These are phyloP conservation scores for Drosophila biarmipes DNA, from an alignment of 1,140 invertebrate species.

Conservation along the genomic window DNA sequence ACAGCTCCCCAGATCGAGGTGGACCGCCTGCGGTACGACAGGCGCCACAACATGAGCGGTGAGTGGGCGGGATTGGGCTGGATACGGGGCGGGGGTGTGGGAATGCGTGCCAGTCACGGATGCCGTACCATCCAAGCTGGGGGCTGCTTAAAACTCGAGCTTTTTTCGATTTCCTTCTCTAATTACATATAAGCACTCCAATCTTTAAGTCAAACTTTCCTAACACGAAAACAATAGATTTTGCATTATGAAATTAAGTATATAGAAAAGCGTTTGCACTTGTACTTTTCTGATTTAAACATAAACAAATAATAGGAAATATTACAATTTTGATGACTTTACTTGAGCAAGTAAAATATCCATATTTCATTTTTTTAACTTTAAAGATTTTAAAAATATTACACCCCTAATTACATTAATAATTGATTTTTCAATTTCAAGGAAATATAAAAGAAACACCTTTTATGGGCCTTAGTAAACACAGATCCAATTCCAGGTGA, in stretches of 20 bases:
- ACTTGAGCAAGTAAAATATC: no score
- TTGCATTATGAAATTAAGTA: no score
- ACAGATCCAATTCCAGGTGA: slow-evolving; percentile 54
- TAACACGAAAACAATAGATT: neutral
- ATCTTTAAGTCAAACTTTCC: neutral
- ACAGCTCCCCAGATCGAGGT: slow-evolving; percentile 90
- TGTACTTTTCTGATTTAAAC: no score
- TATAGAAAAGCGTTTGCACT: no score
- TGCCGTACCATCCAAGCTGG: neutral
- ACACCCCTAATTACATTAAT: no score
- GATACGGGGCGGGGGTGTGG: neutral
- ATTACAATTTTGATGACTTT: no score
- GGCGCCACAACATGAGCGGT: slow-evolving; percentile 82
- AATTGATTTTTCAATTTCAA: no score
- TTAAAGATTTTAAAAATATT: no score
- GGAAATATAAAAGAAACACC: neutral
- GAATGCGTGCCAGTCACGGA: slow-evolving; percentile 17
- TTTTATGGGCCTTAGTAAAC: neutral
- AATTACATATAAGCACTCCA: neutral
- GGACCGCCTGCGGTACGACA: slow-evolving; percentile 85
- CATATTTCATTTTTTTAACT: no score
- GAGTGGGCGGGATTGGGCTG: slow-evolving; percentile 17
- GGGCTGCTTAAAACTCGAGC: neutral
- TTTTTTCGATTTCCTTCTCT: neutral
- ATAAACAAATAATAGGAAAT: no score